Conservation (phyloP, 2,113 vertebrate species). For the Siniperca chuatsi region DNA sequence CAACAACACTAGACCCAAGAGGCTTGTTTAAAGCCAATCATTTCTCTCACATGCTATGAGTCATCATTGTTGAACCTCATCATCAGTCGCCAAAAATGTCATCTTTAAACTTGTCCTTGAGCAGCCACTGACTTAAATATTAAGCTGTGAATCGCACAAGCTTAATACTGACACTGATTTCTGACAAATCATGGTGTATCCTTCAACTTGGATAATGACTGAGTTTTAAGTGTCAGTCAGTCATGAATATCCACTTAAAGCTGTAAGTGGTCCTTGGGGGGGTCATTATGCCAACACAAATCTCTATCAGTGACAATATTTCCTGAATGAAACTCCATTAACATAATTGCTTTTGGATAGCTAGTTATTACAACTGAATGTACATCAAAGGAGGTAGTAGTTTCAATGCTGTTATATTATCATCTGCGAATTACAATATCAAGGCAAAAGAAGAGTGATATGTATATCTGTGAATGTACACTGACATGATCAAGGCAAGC, state of each 20-base stretch:
- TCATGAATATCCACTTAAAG: conserved; percentile 63
- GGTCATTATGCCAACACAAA: conserved; percentile 67
- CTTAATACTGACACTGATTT: conserved; percentile 15
- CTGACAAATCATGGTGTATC: conserved; percentile 29
- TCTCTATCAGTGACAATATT: conserved; percentile 63
- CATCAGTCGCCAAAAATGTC: conserved; percentile 13
- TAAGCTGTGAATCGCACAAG: neutral
- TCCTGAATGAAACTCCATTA: conserved; percentile 69
- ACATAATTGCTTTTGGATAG: conserved; percentile 42
- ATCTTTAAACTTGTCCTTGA: conserved; percentile 42
- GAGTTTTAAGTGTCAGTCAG: conserved; percentile 59
- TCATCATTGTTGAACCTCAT: conserved; percentile 36
- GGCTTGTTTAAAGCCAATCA: conserved; percentile 39
- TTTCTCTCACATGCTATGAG: conserved; percentile 10
- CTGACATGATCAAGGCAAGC: conserved; percentile 37
- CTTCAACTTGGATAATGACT: conserved; percentile 39
- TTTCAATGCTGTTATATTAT: conserved; percentile 36
- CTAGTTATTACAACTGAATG: conserved; percentile 48
- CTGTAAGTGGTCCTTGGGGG: conserved; percentile 52
- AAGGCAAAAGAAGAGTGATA: conserved; percentile 23
- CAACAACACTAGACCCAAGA: conserved; percentile 22
- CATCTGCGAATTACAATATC: conserved; percentile 32
- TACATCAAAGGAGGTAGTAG: conserved; percentile 35
- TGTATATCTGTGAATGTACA: conserved; percentile 30
- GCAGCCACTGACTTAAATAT: conserved; percentile 24